phyloP scores from a whole-genome alignment of 2,113 vertebrate species.

The Artemisiospiza belli region DNA sequence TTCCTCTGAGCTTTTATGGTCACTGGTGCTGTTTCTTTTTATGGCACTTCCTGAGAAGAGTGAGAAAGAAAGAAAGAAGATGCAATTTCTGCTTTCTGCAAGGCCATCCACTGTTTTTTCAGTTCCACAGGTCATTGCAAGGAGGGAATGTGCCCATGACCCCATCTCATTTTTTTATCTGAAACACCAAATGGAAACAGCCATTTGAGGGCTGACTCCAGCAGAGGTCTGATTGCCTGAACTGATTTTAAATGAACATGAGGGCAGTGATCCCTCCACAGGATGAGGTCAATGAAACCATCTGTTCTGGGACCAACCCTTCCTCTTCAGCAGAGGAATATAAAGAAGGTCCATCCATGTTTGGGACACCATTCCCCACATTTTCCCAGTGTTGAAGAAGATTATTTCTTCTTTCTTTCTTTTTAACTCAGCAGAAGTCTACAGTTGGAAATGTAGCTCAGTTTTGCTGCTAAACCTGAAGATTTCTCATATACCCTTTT shows the following conservation, averaged over 20 bases:
- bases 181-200: neutral
- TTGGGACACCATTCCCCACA: neutral
- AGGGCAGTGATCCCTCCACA: neutral
- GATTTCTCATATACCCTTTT: neutral
- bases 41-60: neutral
- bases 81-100: neutral
- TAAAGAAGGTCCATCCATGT: neutral
- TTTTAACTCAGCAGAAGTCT: neutral
- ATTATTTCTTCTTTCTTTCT: neutral
- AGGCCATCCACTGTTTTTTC: fast-evolving
- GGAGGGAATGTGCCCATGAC: neutral
- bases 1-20: neutral
- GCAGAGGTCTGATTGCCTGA: neutral
- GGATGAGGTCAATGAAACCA: neutral
- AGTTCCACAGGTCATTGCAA: neutral
- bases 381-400: neutral
- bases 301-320: neutral
- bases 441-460: neutral
- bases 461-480: neutral
- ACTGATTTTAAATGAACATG: neutral
- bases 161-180: neutral
- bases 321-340: neutral
- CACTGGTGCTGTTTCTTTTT: neutral
- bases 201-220: neutral
- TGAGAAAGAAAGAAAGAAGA: neutral